Percentiles rank a stretch among this genome's conserved stretches.
These are phyloP conservation scores for Leucozona laternaria DNA, from an alignment of 2,888 invertebrate genomes.

Conservation along the genomic window DNA sequence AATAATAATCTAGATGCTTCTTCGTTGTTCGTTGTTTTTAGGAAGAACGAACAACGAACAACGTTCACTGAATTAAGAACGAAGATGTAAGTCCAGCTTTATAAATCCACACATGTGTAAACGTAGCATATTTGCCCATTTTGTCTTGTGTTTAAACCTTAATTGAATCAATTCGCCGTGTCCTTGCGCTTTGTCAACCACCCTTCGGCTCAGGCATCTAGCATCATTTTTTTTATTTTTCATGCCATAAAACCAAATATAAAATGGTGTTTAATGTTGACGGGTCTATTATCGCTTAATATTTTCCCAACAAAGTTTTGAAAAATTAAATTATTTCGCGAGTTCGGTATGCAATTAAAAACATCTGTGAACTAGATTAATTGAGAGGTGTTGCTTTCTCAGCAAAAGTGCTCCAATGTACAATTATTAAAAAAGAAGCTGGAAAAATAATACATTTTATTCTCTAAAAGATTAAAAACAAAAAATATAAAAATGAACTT, in stretches of 20 bases:
- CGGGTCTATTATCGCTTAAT: constrained; percentile 26
- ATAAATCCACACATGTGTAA: background rate
- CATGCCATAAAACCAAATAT: background rate
- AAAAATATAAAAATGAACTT: constrained; percentile 16
- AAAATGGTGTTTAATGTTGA: constrained; percentile 39
- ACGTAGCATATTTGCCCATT: background rate
- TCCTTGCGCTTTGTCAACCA: constrained; percentile 30
- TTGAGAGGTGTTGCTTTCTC: background rate
- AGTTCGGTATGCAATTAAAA: no score
- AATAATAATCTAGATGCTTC: no score
- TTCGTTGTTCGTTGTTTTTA: no score
- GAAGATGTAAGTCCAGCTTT: no score
- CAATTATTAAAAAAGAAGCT: background rate
- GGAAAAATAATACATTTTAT: background rate
- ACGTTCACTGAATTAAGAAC: no score
- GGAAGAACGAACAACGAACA: no score
- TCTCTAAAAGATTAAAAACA: background rate
- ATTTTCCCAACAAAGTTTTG: constrained; percentile 35
- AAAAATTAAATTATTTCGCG: constrained; percentile 12
- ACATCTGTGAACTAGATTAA: background rate
- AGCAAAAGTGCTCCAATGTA: background rate
- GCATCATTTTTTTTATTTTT: background rate
- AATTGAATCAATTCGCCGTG: background rate
- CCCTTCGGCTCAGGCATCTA: background rate
- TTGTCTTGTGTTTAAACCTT: background rate